These are phyloP conservation scores for Apostichopus parvimensis DNA, from an alignment of 35 echinoderm and acorn worm genomes.

Conservation along the genomic window DNA sequence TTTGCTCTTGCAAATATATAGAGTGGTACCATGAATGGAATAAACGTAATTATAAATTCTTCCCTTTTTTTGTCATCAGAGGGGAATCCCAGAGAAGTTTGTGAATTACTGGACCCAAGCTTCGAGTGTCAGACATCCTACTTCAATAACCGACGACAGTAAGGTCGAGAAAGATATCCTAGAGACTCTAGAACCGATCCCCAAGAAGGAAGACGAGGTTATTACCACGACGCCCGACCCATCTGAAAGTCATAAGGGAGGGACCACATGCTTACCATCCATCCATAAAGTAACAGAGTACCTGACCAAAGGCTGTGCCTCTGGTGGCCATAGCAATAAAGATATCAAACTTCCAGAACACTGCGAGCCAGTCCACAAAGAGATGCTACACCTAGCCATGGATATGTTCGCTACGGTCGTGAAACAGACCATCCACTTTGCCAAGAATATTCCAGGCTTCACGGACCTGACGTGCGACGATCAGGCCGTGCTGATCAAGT, in stretches of 20 bases:
- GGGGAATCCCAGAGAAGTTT: constrained; percentile 54
- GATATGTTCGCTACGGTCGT: constrained; percentile 96
- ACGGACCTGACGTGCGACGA: constrained; percentile 88
- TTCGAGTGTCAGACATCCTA: neutral
- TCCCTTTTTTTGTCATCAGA: constrained; percentile 22
- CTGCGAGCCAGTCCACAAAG: constrained; percentile 72
- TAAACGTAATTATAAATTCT: neutral
- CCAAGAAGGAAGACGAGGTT: neutral
- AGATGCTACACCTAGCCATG: constrained; percentile 92
- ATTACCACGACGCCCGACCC: neutral
- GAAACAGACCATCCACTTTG: constrained; percentile 94
- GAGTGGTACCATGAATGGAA: neutral
- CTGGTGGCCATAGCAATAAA: constrained; percentile 2
- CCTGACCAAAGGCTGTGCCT: constrained; percentile 23
- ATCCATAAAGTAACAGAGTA: constrained; percentile 52
- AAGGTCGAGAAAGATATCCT: neutral
- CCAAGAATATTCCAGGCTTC: constrained; percentile 93
- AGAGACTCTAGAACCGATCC: neutral
- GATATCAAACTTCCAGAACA: constrained; percentile 23
- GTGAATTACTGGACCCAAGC: constrained; percentile 49
- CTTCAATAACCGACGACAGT: neutral
- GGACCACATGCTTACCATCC: neutral
- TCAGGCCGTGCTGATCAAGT: constrained; percentile 91
- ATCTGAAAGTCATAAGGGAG: neutral
- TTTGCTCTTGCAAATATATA: no score